Conservation (phyloP, 2,888 invertebrate genomes). For the Amiota mariae region DNA sequence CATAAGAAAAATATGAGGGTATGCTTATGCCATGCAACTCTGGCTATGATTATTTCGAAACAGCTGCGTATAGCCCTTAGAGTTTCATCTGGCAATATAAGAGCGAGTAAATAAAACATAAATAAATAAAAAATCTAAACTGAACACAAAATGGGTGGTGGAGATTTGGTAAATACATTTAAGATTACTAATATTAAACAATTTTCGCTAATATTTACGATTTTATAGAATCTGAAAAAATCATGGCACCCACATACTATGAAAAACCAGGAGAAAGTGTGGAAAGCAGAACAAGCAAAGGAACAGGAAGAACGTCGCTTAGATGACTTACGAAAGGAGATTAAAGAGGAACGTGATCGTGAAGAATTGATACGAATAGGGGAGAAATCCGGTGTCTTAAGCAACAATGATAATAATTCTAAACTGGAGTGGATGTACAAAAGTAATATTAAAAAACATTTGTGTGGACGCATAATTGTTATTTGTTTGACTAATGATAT, state of each 20-base stretch:
- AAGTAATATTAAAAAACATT: constrained; percentile 69
- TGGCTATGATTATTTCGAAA: no score
- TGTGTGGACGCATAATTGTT: not conserved
- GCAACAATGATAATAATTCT: constrained; percentile 72
- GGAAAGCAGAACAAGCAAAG: constrained; percentile 85
- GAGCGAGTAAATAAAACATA: not conserved
- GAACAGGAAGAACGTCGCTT: constrained; percentile 81
- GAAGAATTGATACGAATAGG: constrained; percentile 80
- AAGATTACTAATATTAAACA: not conserved
- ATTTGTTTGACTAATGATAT: not conserved
- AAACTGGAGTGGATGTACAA: constrained; percentile 94
- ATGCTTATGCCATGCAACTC: no score
- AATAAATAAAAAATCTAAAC: not conserved
- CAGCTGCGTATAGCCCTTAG: no score
- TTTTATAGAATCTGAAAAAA: constrained; percentile 81
- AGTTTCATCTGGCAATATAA: not conserved
- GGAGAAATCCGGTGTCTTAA: constrained; percentile 75
- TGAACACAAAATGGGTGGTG: constrained; percentile 66
- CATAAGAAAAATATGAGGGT: no score
- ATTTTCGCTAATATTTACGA: constrained; percentile 12
- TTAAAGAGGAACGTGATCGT: constrained; percentile 79
- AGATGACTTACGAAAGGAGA: constrained; percentile 80
- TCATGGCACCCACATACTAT: constrained; percentile 87
- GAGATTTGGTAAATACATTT: constrained; percentile 62
- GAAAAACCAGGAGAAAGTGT: constrained; percentile 85